Percentiles rank a stretch among this genome's conserved stretches.
Conservation (phyloP, 1,140 invertebrate species). For the Micrasema minimum region DNA sequence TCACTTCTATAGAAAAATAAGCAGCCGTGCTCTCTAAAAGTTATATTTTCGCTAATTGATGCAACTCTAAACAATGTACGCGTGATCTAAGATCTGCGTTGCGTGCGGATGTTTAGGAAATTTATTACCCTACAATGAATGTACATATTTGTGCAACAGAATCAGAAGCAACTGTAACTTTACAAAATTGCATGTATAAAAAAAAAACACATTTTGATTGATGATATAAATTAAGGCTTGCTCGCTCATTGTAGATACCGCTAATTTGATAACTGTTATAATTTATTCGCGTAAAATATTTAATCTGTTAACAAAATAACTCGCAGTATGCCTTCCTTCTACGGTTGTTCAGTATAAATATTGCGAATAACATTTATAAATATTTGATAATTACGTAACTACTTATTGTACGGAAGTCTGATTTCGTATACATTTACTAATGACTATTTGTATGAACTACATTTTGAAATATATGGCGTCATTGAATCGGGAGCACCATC, state of each 20-base stretch:
- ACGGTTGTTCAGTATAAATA: too few relatives aligned
- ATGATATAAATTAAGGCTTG: too few relatives aligned
- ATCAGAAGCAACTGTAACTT: too few relatives aligned
- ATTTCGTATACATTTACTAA: slow-evolving; percentile 27
- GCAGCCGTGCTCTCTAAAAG: not conserved
- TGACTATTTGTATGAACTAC: slow-evolving; percentile 16
- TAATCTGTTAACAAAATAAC: slow-evolving; percentile 3
- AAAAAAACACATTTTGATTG: too few relatives aligned
- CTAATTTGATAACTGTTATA: not conserved
- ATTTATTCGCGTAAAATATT: not conserved
- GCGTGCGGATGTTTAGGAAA: not conserved
- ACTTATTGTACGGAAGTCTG: slow-evolving; percentile 11
- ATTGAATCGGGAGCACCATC: slow-evolving; percentile 22
- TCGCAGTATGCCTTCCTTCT: not conserved
- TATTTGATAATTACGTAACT: slow-evolving; percentile 18
- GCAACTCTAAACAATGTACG: slow-evolving; percentile 3
- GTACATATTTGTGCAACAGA: too few relatives aligned
- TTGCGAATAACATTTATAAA: too few relatives aligned
- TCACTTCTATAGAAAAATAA: slow-evolving; percentile 5
- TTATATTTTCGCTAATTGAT: slow-evolving; percentile 19
- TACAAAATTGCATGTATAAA: too few relatives aligned
- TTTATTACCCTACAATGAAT: too few relatives aligned
- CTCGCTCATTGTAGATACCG: too few relatives aligned
- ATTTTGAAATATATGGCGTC: slow-evolving; percentile 3
- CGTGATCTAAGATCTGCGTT: not conserved